A percentile compares a stretch with the other conserved stretches of the same genome.
phyloP scores from a whole-genome alignment of 2,888 invertebrate genomes.

The Eupithecia inturbata region DNA sequence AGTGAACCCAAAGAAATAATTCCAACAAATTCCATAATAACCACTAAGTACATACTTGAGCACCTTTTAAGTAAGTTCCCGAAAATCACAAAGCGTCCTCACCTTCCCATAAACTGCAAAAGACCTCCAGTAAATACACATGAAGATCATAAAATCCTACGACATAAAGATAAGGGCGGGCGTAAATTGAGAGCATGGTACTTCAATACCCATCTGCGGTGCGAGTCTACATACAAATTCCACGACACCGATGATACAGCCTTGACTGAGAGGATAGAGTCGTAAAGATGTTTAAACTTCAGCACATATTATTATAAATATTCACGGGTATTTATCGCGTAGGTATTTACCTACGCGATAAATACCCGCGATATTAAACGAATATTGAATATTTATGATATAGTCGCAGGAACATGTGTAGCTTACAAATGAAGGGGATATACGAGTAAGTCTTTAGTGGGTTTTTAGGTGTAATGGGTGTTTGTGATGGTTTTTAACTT shows the following conservation, averaged over 20 bases:
- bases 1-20: not conserved
- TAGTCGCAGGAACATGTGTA: not conserved
- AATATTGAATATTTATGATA: no score
- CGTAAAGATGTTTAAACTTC: no score
- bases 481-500: not conserved
- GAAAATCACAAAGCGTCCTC: not conserved
- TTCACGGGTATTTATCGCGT: no score
- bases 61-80: slow-evolving; percentile 1
- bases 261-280: not conserved
- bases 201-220: slow-evolving; percentile 40
- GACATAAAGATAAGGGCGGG: slow-evolving; percentile 42
- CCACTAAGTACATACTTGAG: not conserved
- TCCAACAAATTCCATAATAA: not conserved
- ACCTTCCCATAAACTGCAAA: slow-evolving; percentile 17
- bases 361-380: no score
- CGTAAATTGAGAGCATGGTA: slow-evolving; percentile 42
- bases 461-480: not conserved
- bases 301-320: no score
- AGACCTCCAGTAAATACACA: slow-evolving; percentile 30
- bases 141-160: slow-evolving; percentile 33
- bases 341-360: no score
- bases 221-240: slow-evolving; percentile 13
- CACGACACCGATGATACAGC: not conserved
- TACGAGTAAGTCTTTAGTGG: not conserved
- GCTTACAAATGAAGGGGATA: slow-evolving; percentile 5